Conservation (phyloP, 2,113 vertebrate species). For the Australoheros scitulus region DNA sequence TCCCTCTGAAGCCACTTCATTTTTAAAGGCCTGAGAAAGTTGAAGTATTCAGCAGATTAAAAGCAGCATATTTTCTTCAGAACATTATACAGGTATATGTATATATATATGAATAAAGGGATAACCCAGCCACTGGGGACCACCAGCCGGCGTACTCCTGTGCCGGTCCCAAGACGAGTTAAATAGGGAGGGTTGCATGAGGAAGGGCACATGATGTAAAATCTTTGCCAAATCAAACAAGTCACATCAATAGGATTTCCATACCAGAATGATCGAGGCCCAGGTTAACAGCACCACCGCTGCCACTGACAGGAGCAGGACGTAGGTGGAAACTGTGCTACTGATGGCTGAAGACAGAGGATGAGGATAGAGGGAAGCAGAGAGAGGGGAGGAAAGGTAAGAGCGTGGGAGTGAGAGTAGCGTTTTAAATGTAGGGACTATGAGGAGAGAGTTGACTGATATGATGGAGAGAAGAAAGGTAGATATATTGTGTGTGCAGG, state of each 20-base stretch:
- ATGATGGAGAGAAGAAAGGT: too few species aligned
- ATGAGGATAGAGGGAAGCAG: not conserved
- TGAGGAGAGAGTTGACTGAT: not conserved
- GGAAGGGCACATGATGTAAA: not conserved
- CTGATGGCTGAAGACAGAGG: not conserved
- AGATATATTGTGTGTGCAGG: not conserved
- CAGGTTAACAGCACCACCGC: not conserved
- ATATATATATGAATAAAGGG: not conserved
- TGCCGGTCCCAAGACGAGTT: not conserved
- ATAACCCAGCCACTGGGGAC: not conserved
- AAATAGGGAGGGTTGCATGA: not conserved
- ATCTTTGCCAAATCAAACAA: not conserved
- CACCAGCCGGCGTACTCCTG: not conserved
- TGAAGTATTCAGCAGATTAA: not conserved
- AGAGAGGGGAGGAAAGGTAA: not conserved
- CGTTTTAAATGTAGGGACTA: not conserved
- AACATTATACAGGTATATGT: not conserved
- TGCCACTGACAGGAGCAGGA: not conserved
- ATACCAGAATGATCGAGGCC: not conserved
- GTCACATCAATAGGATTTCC: not conserved
- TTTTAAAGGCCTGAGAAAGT: accelerated
- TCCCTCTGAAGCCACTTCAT: not conserved
- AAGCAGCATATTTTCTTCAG: not conserved
- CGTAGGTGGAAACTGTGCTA: not conserved
- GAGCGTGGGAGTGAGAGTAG: not conserved